phyloP scores from a whole-genome alignment of 2,888 invertebrate species.

The Xanthia icteritia region DNA sequence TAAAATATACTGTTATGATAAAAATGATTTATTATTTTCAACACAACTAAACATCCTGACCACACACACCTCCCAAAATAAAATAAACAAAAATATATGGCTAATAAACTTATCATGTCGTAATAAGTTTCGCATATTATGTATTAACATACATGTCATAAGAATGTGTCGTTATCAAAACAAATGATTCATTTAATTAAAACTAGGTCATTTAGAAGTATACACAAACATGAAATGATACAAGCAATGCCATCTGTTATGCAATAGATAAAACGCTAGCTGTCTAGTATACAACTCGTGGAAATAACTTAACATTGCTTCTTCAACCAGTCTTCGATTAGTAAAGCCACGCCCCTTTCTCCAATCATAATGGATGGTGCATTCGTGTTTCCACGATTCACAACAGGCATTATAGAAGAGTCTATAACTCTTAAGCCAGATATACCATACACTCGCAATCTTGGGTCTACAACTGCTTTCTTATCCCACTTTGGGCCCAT shows the following conservation, averaged over 20 bases:
- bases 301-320: slow-evolving; percentile 13
- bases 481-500: slow-evolving; percentile 90
- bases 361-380: slow-evolving; percentile 95
- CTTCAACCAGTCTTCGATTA: slow-evolving; percentile 76
- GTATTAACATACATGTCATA: background rate
- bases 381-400: slow-evolving; percentile 95
- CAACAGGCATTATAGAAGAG: slow-evolving; percentile 94
- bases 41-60: background rate
- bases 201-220: slow-evolving; percentile 27
- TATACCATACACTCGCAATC: slow-evolving; percentile 92
- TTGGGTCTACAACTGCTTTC: slow-evolving; percentile 92
- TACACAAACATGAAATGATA: slow-evolving; percentile 16
- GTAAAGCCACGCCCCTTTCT: slow-evolving; percentile 84
- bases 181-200: slow-evolving; percentile 17
- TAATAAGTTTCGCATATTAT: background rate
- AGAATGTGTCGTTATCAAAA: slow-evolving; percentile 7
- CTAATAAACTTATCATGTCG: background rate
- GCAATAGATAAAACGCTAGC: slow-evolving; percentile 29
- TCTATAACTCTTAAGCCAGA: slow-evolving; percentile 92
- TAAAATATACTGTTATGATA: slow-evolving; percentile 49
- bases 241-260: slow-evolving; percentile 39
- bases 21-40: slow-evolving; percentile 32
- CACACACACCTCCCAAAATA: background rate
- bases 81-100: slow-evolving; percentile 4
- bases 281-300: background rate